Evolutionary conservation across 2,888 invertebrate species (phyloP).

Genomic region (Margaritifera margaritifera): DNA sequence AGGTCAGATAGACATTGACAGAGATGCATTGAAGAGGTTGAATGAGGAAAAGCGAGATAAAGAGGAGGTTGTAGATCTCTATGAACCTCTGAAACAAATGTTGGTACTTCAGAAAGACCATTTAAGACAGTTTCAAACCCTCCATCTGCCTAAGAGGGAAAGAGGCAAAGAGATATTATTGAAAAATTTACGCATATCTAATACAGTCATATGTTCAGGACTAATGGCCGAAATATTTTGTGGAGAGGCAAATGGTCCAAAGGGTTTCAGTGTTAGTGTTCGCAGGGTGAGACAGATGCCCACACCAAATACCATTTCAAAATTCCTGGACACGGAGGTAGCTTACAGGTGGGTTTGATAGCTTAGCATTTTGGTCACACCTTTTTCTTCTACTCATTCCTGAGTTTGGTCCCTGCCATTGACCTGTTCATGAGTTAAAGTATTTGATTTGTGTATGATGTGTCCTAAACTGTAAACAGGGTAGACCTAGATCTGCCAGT

Average conservation of each 20-base stretch:
- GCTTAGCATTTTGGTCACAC: too few species aligned
- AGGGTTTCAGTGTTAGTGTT: constrained; percentile 21
- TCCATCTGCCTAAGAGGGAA: constrained; percentile 13
- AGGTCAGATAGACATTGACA: constrained; percentile 29
- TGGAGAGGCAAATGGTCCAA: constrained; percentile 7
- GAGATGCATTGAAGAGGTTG: constrained; percentile 31
- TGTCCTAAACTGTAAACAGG: too few species aligned
- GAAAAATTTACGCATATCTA: constrained; percentile 1
- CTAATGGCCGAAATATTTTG: constrained; percentile 18
- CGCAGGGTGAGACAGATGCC: constrained; percentile 22
- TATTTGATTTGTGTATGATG: too few species aligned
- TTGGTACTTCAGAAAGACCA: constrained; percentile 22
- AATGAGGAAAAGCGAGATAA: constrained; percentile 34
- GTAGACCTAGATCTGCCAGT: too few species aligned
- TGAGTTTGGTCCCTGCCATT: too few species aligned
- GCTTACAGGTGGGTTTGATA: constrained; percentile 43
- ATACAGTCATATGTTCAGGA: constrained; percentile 19
- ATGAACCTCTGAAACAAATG: constrained; percentile 41
- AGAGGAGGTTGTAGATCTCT: constrained; percentile 30
- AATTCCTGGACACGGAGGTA: constrained; percentile 37
- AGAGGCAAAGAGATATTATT: constrained; percentile 9
- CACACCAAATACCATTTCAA: constrained; percentile 30
- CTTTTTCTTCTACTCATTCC: too few species aligned
- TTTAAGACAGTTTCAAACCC: constrained; percentile 22
- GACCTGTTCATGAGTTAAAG: too few species aligned